These are phyloP conservation scores for Notarius quadriscutis DNA, from an alignment of 2,113 vertebrate species.

Conservation along the genomic window DNA sequence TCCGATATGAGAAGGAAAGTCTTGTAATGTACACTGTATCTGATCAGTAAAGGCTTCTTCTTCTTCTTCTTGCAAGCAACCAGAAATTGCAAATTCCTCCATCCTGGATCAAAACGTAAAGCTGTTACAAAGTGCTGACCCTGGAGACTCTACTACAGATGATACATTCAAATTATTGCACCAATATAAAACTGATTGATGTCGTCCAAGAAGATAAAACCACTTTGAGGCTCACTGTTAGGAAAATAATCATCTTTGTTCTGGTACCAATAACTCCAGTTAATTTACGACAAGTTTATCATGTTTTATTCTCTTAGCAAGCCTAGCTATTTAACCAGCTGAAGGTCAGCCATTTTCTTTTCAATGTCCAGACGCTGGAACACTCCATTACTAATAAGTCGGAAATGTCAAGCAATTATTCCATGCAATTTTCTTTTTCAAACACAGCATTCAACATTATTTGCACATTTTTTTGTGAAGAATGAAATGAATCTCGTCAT, in stretches of 20 bases:
- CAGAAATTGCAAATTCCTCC: not conserved
- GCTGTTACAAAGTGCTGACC: not conserved
- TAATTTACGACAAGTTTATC: not conserved
- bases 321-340: not conserved
- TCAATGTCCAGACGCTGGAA: not conserved
- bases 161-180: not conserved
- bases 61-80: too few species aligned
- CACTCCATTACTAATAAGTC: too few species aligned
- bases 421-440: not conserved
- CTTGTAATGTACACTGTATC: too few species aligned
- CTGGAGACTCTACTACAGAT: not conserved
- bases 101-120: not conserved
- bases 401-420: not conserved
- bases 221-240: not conserved
- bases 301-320: not conserved
- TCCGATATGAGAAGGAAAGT: too few species aligned
- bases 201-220: not conserved
- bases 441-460: not conserved
- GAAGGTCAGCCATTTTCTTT: not conserved
- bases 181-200: too few species aligned
- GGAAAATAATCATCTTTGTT: not conserved
- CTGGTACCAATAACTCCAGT: not conserved
- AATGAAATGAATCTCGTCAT: conserved; percentile 13
- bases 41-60: too few species aligned
- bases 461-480: not conserved